Base-by-base conservation (phyloP, 64 coral and sea anemone species). In the Astreopora myriophthalma region DNA sequence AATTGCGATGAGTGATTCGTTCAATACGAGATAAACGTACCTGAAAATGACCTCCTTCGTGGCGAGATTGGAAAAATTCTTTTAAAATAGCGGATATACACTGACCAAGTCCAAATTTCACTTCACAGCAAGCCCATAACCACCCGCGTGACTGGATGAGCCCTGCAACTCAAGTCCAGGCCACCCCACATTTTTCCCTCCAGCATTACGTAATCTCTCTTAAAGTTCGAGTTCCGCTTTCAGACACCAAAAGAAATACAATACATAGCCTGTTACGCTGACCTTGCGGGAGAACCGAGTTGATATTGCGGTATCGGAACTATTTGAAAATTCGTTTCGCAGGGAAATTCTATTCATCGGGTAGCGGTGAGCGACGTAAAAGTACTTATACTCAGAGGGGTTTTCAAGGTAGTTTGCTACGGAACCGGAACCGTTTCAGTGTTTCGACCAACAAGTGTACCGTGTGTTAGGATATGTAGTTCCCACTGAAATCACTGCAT, bases 51-150 rank as follows among this genome's bases (percentile, higher is more conserved):
- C 61, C 6, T 83, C 34, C 79, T 26, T 22, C 1, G 48, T 34
- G 14, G n/a, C 12, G 12, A 63, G 19, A 83, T 83, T 35, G 0
- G 31, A 64, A 64, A 57, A 83, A 83, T n/a, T 83, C 52, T 3
- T 8, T 38, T 3, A 64, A 83, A 65, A 64, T 64, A 22, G 57
- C 55, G 14, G 57, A 83, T 14, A 83, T 25, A 37, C 8, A 14
- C 76, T 34, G 17, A 34, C 57, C 52, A 80, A 20, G 77, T 83
- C 23, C 52, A 63, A 83, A 57, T 83, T 63, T 83, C 55, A 39
- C 52, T 83, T 65, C 79, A 64, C 51, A 83, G 30, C 57, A 83
- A 24, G 33, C 34, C 79, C 79, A 83, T 14, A 83, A 83, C n/a
- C 52, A 83, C 79, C 79, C 79, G 79, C 79, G 79, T 83, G 79